Evolutionary conservation across 1,140 invertebrate species (phyloP).

Genomic region (Conus ventricosus): DNA sequence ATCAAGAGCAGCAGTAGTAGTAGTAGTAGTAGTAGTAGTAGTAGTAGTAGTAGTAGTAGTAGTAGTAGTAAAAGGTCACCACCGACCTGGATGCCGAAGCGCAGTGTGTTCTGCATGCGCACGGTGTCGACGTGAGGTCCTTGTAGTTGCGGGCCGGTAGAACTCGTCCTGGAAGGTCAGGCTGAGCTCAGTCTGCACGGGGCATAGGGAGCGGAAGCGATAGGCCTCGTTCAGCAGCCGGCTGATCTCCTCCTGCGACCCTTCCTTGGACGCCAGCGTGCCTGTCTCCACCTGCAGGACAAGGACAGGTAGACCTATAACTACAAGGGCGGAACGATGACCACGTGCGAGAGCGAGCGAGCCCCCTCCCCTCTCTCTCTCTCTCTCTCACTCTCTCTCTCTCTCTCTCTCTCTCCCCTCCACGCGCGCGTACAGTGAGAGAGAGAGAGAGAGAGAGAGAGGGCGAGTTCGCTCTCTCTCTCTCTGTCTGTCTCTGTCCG

Average conservation of each 20-base stretch:
- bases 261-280: constrained; percentile 51
- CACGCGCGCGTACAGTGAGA: no score
- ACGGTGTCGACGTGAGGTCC: constrained; percentile 72
- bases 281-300: constrained; percentile 57
- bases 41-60: no score
- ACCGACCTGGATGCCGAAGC: constrained; percentile 70
- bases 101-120: constrained; percentile 71
- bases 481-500: no score
- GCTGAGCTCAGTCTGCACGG: constrained; percentile 60
- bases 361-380: no score
- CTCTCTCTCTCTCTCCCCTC: no score
- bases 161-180: constrained; percentile 60
- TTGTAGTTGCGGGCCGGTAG: constrained; percentile 72
- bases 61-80: background rate
- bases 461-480: no score
- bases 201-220: constrained; percentile 72
- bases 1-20: no score
- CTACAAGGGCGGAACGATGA: no score
- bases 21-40: background rate
- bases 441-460: no score
- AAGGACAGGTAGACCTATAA: no score
- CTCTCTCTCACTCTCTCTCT: no score
- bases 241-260: constrained; percentile 57
- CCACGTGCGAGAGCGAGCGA: no score
- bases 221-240: constrained; percentile 70